Conservation (phyloP, 2,888 invertebrate genomes). For the Allygus modestus region DNA sequence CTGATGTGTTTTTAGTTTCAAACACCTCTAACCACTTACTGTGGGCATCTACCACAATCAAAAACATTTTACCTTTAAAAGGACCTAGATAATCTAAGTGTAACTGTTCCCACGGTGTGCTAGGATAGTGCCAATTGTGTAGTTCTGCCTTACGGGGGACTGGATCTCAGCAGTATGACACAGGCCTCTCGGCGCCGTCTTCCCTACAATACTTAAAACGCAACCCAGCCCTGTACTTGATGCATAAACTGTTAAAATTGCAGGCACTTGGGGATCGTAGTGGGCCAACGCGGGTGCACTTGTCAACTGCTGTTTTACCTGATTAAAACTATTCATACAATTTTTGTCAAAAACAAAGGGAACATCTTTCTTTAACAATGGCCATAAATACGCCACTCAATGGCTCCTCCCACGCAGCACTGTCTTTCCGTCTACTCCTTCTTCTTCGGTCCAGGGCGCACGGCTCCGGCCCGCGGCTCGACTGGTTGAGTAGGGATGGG, state of each 20-base stretch:
- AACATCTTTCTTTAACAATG: constrained; percentile 50
- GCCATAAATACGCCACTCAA: constrained; percentile 29
- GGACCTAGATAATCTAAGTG: too few relatives aligned
- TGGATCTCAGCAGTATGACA: constrained; percentile 54
- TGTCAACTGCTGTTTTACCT: constrained; percentile 50
- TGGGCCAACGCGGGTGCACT: constrained; percentile 59
- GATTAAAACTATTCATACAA: not conserved
- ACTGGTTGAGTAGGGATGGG: too few relatives aligned
- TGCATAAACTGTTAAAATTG: constrained; percentile 60
- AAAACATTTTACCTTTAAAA: too few relatives aligned
- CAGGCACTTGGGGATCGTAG: constrained; percentile 49
- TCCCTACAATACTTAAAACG: constrained; percentile 41
- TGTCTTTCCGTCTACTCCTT: too few relatives aligned
- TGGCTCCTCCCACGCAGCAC: too few relatives aligned
- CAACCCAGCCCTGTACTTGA: constrained; percentile 61
- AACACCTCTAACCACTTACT: too few relatives aligned
- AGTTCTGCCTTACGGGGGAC: constrained; percentile 50
- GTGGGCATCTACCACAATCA: too few relatives aligned
- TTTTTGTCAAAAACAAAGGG: constrained; percentile 11
- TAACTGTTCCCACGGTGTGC: too few relatives aligned
- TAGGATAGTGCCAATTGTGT: constrained; percentile 49
- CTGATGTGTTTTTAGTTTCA: too few relatives aligned
- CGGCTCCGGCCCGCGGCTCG: too few relatives aligned
- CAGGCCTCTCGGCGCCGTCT: constrained; percentile 33
- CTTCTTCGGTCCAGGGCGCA: too few relatives aligned